Conservation (phyloP, 2,888 invertebrate genomes). For the Machimus rusticus region DNA sequence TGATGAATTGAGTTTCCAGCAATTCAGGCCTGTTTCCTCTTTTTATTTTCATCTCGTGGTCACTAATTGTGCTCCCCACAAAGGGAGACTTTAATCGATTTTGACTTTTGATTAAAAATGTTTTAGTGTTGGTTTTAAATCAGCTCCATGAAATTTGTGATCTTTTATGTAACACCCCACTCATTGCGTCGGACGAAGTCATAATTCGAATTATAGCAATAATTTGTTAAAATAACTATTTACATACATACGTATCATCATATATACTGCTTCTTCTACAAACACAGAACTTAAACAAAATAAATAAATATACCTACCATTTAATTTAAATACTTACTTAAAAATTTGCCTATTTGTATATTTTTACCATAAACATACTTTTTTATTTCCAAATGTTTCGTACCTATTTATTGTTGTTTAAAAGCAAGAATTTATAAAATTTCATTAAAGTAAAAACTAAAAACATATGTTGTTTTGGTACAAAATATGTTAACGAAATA, state of each 20-base stretch:
- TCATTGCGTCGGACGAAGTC: not conserved
- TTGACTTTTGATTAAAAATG: constrained; percentile 41
- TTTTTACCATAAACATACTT: no score
- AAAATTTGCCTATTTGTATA: no score
- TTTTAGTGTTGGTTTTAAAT: constrained; percentile 20
- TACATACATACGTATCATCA: no score
- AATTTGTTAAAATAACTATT: not conserved
- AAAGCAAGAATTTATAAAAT: no score
- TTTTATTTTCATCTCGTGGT: constrained; percentile 44
- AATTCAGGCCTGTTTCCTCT: constrained; percentile 43
- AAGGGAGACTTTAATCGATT: constrained; percentile 42
- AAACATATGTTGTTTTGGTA: no score
- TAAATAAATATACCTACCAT: no score
- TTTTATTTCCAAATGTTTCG: no score
- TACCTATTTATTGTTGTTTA: no score
- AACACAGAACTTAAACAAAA: not conserved
- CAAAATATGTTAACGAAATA: no score
- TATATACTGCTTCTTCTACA: not conserved
- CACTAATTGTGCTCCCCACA: constrained; percentile 46
- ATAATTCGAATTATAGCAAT: not conserved
- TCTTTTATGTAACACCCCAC: not conserved
- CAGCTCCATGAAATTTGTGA: not conserved
- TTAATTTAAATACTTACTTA: no score
- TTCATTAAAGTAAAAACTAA: no score
- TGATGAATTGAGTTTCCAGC: constrained; percentile 46